These are phyloP conservation scores for Scolopax rusticola DNA, from an alignment of 2,797 vertebrate species.

Conservation along the genomic window DNA sequence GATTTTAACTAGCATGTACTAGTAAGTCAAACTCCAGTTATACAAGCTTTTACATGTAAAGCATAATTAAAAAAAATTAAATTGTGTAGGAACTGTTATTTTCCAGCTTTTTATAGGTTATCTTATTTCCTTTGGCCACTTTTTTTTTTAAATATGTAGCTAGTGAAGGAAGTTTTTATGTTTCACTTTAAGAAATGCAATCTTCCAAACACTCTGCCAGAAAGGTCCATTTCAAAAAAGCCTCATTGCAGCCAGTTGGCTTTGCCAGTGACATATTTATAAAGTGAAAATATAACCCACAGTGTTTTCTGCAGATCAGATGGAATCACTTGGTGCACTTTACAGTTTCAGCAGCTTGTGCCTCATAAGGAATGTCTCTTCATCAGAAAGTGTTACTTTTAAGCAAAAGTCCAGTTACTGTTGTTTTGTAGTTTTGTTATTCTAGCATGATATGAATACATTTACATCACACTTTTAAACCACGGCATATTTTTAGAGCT, in stretches of 20 bases:
- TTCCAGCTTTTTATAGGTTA: conserved; percentile 46
- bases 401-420: conserved; percentile 67
- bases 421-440: conserved; percentile 35
- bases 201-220: conserved; percentile 62
- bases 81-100: background rate
- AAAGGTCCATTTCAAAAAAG: conserved; percentile 73
- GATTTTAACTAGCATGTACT: conserved; percentile 3
- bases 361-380: conserved; percentile 54
- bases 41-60: conserved; percentile 20
- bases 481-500: background rate
- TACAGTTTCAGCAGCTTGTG: conserved; percentile 45
- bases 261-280: conserved; percentile 73
- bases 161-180: conserved; percentile 59
- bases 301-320: conserved; percentile 71
- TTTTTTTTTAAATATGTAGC: conserved; percentile 64
- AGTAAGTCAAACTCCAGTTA: conserved; percentile 12
- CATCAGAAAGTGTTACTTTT: conserved; percentile 59
- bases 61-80: conserved; percentile 56
- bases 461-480: background rate
- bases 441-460: background rate
- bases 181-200: conserved; percentile 63
- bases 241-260: conserved; percentile 65
- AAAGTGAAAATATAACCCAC: conserved; percentile 76
- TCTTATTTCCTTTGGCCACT: conserved; percentile 58
- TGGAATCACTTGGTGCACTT: conserved; percentile 74